Base-by-base conservation (phyloP, 2,113 vertebrate species). In the Polyodon spathula region DNA sequence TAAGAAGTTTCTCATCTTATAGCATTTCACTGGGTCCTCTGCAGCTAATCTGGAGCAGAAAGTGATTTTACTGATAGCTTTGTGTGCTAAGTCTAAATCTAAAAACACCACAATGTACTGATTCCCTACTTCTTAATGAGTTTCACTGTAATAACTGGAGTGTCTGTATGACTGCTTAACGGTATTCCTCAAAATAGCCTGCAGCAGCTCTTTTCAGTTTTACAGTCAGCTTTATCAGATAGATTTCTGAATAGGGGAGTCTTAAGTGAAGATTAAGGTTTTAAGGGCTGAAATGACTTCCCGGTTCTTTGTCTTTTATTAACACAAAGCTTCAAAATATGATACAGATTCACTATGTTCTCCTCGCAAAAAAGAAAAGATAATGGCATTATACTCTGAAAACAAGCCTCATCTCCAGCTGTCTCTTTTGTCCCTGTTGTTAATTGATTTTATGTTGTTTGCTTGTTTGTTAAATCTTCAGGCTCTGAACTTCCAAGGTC, bases 401-500 rank as follows among this genome's bases (percentile, higher is more conserved):
- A 60, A 10, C 37, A 27, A 11, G 6, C 5, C 48, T 7, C 15
- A 2, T 11, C 48, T 50, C 4, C 15, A n/a, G 14, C 5, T 50
- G 6, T 50, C 15, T 6, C 15, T 10, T 10, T 6, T 50, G 14
- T 11, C 38, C 54, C 53, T 51, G 52, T 46, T 27, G n/a, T 16
- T 44, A 37, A 59, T 16, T 15, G 27, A 40, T 64, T 61, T 57
- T 48, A 46, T 46, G 50, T 58, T 66, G 63, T 53, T 38, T 14
- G 68, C 8, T 40, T 75, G 27, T 27, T 27, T 27, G 27, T 27
- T 27, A 27, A 27, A 27, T 60, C 54, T 65, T 40, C 78, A 93
- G 90, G 87, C 88, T 50, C 83, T 93, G 84, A 92, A 88, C 77
- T 87, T 93, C 78, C 89, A 93, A 80, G 91, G 91, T 7, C 75